Evolutionary conservation across 2,797 vertebrate genomes (phyloP), one percentile per base, ranked within the genome.

Genomic region (Tangara arthus): DNA sequence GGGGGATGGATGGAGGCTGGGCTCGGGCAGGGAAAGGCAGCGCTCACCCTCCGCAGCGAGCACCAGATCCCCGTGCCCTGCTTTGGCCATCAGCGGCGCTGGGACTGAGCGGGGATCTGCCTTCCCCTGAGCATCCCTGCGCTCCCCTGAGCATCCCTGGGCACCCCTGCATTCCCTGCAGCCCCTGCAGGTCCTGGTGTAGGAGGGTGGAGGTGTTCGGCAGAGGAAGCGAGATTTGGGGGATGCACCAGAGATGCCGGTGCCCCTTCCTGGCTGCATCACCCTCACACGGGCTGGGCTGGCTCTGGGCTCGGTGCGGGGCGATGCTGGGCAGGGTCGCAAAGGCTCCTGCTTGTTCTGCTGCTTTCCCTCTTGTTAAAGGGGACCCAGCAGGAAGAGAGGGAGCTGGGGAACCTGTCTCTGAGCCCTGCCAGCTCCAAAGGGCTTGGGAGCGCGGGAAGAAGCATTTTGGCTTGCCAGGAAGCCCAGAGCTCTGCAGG

Each of bases 221-320:
- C 8, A 11, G 37, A 19, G 34, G 28, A 6, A 44, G 32, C 0
- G 30, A 59, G 3, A 13, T 28, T 4, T 63, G 69, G 28, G 59
- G 65, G 32, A 41, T 65, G 52, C 1, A 0, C 13, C 3, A 5
- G 59, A 37, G 77, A 2, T 41, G 50, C 30, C 9, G 6, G 11
- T 53, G 14, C 0, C 18, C 21, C 7, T 41, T 52, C 24, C 66
- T 0, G 0, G 34, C 22, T 0, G 0, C 24, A 28, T 50, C 44
- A 20, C 19, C 15, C 30, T 39, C 0, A 1, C 20, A 1, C 4
- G 6, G 59, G 34, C 18, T 9, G 32, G 20, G 24, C 3, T 5
- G 41, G 42, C 30, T 75, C 39, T 1, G 2, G 26, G n/a, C 24
- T 61, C 88, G 34, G 28, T 3, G 5, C 0, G 17, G 15, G 6